Evolutionary conservation across 2,797 vertebrate genomes (phyloP).

Genomic region (Merluccius polli): DNA sequence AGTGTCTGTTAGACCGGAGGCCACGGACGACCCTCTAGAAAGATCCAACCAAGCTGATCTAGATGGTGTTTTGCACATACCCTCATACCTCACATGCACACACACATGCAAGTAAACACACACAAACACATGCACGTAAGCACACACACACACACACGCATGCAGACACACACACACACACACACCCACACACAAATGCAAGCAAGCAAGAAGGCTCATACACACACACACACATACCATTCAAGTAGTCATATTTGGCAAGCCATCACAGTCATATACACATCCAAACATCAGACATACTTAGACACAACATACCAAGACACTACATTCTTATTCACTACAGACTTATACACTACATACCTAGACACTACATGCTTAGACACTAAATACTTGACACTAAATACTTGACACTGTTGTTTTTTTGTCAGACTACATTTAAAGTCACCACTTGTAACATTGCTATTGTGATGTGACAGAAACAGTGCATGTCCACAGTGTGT

Average conservation of each 20-base stretch:
- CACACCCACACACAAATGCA: neutral
- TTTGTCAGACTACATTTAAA: no score
- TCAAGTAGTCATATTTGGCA: neutral
- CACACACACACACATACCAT: neutral
- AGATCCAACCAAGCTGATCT: conserved; percentile 9
- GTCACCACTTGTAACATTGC: no score
- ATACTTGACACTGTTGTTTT: no score
- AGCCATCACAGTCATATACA: neutral
- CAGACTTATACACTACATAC: no score
- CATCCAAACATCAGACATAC: neutral
- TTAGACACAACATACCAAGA: no score
- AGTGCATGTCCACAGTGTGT: no score
- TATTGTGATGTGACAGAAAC: no score
- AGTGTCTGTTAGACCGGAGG: conserved; percentile 30
- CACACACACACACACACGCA: neutral
- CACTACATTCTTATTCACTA: no score
- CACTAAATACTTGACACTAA: no score
- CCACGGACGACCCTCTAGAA: conserved; percentile 16
- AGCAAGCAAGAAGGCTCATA: no score
- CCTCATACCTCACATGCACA: neutral
- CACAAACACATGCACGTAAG: neutral
- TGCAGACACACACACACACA: neutral
- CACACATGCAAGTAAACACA: neutral
- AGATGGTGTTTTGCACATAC: neutral
- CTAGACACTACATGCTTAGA: no score